These are phyloP conservation scores for Neoniphon sammara DNA, from an alignment of 2,797 vertebrate species.

Conservation along the genomic window DNA sequence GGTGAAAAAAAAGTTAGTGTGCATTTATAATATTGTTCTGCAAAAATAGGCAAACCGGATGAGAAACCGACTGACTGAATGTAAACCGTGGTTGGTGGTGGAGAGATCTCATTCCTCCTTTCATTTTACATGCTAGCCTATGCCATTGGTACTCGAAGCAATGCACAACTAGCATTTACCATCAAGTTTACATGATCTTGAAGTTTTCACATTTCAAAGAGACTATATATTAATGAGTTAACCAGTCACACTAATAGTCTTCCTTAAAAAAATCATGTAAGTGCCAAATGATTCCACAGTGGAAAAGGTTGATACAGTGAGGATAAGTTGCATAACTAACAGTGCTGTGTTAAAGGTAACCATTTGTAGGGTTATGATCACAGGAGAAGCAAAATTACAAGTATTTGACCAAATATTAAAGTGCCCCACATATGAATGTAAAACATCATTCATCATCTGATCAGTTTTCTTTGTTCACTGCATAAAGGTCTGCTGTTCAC, in stretches of 20 bases:
- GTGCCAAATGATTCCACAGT: conserved; percentile 74
- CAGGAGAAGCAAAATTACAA: conserved; percentile 41
- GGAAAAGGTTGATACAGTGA: conserved; percentile 42
- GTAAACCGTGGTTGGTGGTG: conserved; percentile 77
- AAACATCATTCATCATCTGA: conserved; percentile 52
- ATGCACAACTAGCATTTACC: conserved; percentile 31
- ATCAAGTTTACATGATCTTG: conserved; percentile 51
- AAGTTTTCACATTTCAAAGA: conserved; percentile 38
- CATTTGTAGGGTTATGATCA: conserved; percentile 37
- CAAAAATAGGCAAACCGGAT: conserved; percentile 75
- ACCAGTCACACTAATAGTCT: conserved; percentile 64
- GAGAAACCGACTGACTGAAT: conserved; percentile 87
- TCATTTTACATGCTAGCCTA: conserved; percentile 49
- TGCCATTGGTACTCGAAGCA: conserved; percentile 65
- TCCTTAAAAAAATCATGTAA: conserved; percentile 62
- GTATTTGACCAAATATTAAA: conserved; percentile 74
- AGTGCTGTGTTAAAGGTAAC: conserved; percentile 39
- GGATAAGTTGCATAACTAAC: conserved; percentile 37
- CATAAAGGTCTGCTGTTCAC: conserved; percentile 50
- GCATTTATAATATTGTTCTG: conserved; percentile 72
- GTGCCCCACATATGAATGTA: conserved; percentile 71
- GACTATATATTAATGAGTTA: conserved; percentile 31
- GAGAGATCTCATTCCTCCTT: conserved; percentile 75
- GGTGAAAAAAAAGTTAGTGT: conserved; percentile 63
- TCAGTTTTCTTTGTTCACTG: conserved; percentile 26